Evolutionary conservation across 2,113 vertebrate species (phyloP).

Genomic region (Pyrgilauda ruficollis): DNA sequence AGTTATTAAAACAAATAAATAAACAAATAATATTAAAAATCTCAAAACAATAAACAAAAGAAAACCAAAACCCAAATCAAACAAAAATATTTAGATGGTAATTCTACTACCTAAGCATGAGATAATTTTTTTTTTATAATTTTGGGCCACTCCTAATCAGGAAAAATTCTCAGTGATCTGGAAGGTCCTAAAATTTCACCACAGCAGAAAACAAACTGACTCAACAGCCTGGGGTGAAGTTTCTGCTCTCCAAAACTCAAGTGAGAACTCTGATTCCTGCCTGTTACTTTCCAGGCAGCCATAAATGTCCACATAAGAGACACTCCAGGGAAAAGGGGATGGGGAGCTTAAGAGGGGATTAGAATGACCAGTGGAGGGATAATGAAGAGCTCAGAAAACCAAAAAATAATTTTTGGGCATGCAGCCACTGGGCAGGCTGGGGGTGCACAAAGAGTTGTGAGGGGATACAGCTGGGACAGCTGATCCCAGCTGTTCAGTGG

Average conservation of each 20-base stretch:
- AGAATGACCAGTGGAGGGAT: not conserved
- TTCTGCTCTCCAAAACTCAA: not conserved
- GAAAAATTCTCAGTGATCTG: not conserved
- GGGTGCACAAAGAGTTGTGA: not conserved
- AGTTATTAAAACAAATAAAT: not conserved
- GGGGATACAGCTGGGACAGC: not conserved
- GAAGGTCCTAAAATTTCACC: not conserved
- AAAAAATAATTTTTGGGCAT: not conserved
- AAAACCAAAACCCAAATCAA: not conserved
- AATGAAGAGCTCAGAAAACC: not conserved
- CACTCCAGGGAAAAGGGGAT: not conserved
- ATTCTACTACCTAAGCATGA: not conserved
- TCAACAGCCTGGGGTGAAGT: no score
- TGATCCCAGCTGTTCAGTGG: not conserved
- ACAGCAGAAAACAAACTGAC: not conserved
- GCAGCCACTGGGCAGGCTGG: not conserved
- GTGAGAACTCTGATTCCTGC: not conserved
- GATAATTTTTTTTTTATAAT: not conserved
- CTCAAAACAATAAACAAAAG: not conserved
- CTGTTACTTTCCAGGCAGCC: not conserved
- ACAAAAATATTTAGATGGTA: no score
- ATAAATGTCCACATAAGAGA: not conserved
- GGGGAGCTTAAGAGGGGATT: no score
- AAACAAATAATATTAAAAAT: not conserved
- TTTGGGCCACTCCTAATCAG: not conserved